Evolutionary conservation across 1,140 invertebrate species (phyloP).

Genomic region (Bombus balteatus): DNA sequence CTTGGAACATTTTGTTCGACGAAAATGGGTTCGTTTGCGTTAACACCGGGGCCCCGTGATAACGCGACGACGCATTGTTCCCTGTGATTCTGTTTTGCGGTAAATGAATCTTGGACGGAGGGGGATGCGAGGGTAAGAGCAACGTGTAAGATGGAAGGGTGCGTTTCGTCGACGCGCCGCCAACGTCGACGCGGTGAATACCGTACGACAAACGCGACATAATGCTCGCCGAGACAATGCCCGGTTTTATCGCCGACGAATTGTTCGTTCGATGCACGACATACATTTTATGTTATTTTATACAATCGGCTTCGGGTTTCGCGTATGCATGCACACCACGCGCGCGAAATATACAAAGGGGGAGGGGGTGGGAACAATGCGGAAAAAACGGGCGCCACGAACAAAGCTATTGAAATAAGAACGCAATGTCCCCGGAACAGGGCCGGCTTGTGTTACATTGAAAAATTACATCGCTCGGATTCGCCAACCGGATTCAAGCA

Average conservation of each 20-base stretch:
- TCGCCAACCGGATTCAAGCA: slow-evolving; percentile 7
- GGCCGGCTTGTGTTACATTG: slow-evolving; percentile 35
- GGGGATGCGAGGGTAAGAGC: background rate
- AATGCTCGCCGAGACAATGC: slow-evolving; percentile 11
- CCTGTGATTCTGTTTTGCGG: background rate
- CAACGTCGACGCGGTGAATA: background rate
- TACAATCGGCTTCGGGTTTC: slow-evolving; percentile 37
- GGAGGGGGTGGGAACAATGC: slow-evolving; percentile 10
- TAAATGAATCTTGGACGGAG: slow-evolving; percentile 29
- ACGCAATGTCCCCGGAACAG: slow-evolving; percentile 11
- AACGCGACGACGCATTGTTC: slow-evolving; percentile 27
- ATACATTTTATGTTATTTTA: slow-evolving; percentile 46
- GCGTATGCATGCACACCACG: background rate
- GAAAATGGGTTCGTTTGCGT: slow-evolving; percentile 37
- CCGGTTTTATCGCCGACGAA: slow-evolving; percentile 31
- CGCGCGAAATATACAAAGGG: background rate
- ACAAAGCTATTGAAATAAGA: slow-evolving; percentile 51
- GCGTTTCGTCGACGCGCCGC: background rate
- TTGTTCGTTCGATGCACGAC: slow-evolving; percentile 51
- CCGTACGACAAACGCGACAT: slow-evolving; percentile 17
- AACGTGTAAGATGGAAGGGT: slow-evolving; percentile 40
- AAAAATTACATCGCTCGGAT: slow-evolving; percentile 46
- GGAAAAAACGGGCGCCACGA: background rate
- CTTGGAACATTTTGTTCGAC: slow-evolving; percentile 9
- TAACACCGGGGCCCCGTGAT: slow-evolving; percentile 18